Evolutionary conservation across 2,888 invertebrate genomes (phyloP), one percentile per base, ranked within the genome.

Genomic region (Sturmia bella): DNA sequence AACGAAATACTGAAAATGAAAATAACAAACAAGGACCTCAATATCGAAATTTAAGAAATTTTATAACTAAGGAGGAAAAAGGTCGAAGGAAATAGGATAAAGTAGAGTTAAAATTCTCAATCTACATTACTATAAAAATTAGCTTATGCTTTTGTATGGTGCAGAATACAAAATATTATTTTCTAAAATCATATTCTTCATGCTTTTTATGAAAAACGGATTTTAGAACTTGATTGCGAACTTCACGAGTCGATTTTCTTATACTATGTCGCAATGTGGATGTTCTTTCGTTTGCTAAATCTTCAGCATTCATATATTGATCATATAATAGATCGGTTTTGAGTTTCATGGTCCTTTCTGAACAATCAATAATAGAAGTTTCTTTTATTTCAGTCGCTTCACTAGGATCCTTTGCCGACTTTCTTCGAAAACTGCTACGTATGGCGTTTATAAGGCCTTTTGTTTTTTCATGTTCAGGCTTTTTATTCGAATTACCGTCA

Each of bases 201-300:
- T 89, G 87, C 21, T 86, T 88, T 83, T 89, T 90, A 84, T 91
- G 88, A 84, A 91, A 91, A n/a, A 89, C 87, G 0, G 86, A 84
- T 80, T 87, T 89, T 85, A 88, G 84, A 61, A 91, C 87, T 72
- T 90, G 89, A 48, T 86, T 85, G n/a, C 89, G 89, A n/a, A 90
- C 87, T 52, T 88, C 90, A 13, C 89, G 87, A 3, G 91, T 90
- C 5, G 91, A 90, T 9, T 87, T 88, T 1, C 89, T 83, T 24
- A 90, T 86, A 77, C 90, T 90, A 39, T 85, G 89, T 9, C 91
- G 85, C 32, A 91, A 66, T n/a, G 87, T 86, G n/a, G 87, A 85
- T 72, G 89, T 90, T 82, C 84, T 87, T 57, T 90, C 89, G 24
- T 86, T 87, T 24, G 87, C 87, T 37, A 89, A 74, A 75, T 89